phyloP scores from a whole-genome alignment of 2,113 vertebrate species.

The Antigone vipio region DNA sequence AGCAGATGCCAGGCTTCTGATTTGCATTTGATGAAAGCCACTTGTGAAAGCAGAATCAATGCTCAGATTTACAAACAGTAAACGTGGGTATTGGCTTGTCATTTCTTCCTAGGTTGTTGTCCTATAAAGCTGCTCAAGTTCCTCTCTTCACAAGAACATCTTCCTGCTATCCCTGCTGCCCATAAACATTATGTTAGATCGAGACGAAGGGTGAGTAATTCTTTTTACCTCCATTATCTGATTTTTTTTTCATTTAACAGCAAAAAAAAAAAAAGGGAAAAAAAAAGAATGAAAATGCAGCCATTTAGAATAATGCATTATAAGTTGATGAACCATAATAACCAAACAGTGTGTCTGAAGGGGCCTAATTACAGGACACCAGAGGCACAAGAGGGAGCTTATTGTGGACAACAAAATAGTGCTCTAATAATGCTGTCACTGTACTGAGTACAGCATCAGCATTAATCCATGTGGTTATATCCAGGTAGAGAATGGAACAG shows the following conservation, averaged over 20 bases:
- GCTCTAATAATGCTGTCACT: constrained; percentile 22
- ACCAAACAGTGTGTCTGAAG: constrained; percentile 41
- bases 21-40: constrained; percentile 72
- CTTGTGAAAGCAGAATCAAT: constrained; percentile 67
- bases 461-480: background rate
- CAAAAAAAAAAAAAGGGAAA: background rate
- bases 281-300: background rate
- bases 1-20: constrained; percentile 69
- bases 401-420: constrained; percentile 43
- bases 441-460: background rate
- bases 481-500: constrained; percentile 2
- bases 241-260: background rate
- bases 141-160: background rate
- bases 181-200: constrained; percentile 45
- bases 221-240: background rate
- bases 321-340: constrained; percentile 50
- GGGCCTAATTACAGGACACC: constrained; percentile 46
- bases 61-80: constrained; percentile 68
- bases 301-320: constrained; percentile 36
- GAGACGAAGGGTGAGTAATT: constrained; percentile 64
- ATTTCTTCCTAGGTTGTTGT: constrained; percentile 60
- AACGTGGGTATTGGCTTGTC: constrained; percentile 62
- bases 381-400: constrained; percentile 38
- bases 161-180: background rate
- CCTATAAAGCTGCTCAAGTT: constrained; percentile 57